Percentiles rank a stretch among this genome's conserved stretches.
phyloP scores from a whole-genome alignment of 2,113 vertebrate genomes.

The Lethenteron camtschaticum region DNA sequence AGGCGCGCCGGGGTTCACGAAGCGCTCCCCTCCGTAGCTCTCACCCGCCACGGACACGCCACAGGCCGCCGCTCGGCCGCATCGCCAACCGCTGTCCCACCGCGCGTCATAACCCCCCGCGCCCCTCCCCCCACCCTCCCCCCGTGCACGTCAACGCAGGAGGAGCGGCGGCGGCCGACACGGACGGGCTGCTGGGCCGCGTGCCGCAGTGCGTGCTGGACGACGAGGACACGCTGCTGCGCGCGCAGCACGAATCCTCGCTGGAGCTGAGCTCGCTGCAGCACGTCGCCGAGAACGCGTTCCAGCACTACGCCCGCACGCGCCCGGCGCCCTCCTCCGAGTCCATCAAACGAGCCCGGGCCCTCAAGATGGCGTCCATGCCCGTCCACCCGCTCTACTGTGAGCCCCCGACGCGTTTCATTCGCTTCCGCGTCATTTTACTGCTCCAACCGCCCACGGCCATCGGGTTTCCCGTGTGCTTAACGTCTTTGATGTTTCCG shows the following conservation, averaged over 20 bases:
- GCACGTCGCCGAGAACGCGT: constrained; percentile 44
- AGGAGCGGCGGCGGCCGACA: constrained; percentile 5
- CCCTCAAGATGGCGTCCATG: constrained; percentile 31
- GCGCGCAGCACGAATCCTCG: constrained; percentile 28
- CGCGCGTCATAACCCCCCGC: too few relatives aligned
- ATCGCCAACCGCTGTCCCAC: too few relatives aligned
- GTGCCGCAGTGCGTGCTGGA: constrained; percentile 72
- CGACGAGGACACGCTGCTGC: constrained; percentile 44
- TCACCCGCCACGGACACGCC: too few relatives aligned
- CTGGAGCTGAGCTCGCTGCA: constrained; percentile 44
- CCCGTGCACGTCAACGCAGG: too few relatives aligned
- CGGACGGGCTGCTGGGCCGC: constrained; percentile 39
- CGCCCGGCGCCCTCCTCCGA: constrained; percentile 46
- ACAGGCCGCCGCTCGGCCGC: too few relatives aligned
- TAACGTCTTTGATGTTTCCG: too few relatives aligned
- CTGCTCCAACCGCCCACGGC: too few relatives aligned
- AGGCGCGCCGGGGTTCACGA: too few relatives aligned
- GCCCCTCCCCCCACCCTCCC: too few relatives aligned
- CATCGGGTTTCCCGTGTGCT: too few relatives aligned
- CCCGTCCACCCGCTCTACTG: constrained; percentile 62
- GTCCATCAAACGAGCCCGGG: constrained; percentile 67
- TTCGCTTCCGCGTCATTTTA: too few relatives aligned
- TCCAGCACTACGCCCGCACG: constrained; percentile 68
- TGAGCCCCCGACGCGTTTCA: constrained; percentile 18
- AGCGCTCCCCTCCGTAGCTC: too few relatives aligned